These are phyloP conservation scores for Telenomus remus DNA, from an alignment of 1,140 invertebrate species.

Conservation along the genomic window DNA sequence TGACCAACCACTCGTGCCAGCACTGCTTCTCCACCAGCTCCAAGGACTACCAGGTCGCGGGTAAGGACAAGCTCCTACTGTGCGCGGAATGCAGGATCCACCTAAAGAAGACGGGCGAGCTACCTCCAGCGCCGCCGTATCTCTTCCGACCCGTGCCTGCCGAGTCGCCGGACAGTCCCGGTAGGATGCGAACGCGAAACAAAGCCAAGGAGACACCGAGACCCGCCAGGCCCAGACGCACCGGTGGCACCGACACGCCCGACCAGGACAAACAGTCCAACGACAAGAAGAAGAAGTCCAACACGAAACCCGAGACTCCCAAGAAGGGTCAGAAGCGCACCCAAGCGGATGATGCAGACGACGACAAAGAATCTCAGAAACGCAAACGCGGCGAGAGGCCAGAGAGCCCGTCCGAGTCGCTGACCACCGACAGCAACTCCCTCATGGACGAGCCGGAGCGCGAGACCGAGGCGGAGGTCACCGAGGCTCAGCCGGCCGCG, in stretches of 20 bases:
- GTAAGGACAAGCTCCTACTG: slow-evolving; percentile 84
- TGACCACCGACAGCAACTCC: slow-evolving; percentile 87
- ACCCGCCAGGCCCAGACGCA: slow-evolving; percentile 77
- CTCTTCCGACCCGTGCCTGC: slow-evolving; percentile 84
- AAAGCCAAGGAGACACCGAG: slow-evolving; percentile 86
- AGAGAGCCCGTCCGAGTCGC: slow-evolving; percentile 86
- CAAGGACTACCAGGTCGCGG: slow-evolving; percentile 80
- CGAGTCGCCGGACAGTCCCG: slow-evolving; percentile 87
- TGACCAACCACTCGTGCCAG: slow-evolving; percentile 70
- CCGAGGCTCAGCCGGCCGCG: slow-evolving; percentile 77
- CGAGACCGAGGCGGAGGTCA: slow-evolving; percentile 71
- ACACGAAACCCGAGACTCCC: slow-evolving; percentile 80
- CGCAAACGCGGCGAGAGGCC: slow-evolving; percentile 79
- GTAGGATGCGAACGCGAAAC: slow-evolving; percentile 91
- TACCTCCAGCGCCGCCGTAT: slow-evolving; percentile 81
- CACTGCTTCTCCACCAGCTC: slow-evolving; percentile 81
- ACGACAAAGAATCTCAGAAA: slow-evolving; percentile 83
- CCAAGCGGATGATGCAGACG: slow-evolving; percentile 79
- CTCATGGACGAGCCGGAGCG: slow-evolving; percentile 85
- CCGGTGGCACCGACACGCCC: slow-evolving; percentile 84
- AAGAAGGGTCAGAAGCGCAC: slow-evolving; percentile 85
- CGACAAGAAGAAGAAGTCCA: slow-evolving; percentile 80
- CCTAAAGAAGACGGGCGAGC: slow-evolving; percentile 89
- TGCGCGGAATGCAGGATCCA: slow-evolving; percentile 89
- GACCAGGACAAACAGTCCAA: slow-evolving; percentile 79